Evolutionary conservation across 1,140 invertebrate species (phyloP), one percentile per base, ranked within the genome.

Genomic region (Melanaphis sacchari): DNA sequence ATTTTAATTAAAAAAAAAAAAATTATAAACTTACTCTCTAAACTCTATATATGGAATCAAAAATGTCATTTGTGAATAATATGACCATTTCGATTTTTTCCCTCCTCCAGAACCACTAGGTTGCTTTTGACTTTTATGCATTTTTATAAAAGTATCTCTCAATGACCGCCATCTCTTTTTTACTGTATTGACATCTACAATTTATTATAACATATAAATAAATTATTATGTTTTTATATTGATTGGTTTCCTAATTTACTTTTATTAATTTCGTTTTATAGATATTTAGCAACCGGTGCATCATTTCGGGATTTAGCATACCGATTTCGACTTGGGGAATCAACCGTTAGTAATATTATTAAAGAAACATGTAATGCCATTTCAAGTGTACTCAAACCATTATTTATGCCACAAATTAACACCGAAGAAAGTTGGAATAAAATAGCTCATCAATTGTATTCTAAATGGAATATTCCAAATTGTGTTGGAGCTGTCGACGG

Each of bases 401-500:
- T 82, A n/a, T 66, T 43, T 43, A 38, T 92, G 59, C 66, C 91
- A n/a, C n/a, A n/a, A n/a, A n/a, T n/a, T n/a, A n/a, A n/a, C n/a
- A n/a, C n/a, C n/a, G n/a, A n/a, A n/a, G n/a, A n/a, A n/a, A n/a
- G n/a, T n/a, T n/a, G n/a, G n/a, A n/a, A n/a, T n/a, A n/a, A n/a
- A n/a, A n/a, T n/a, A n/a, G n/a, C 94, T 90, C 91, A 94, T 40
- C 94, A 94, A 15, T 95, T 95, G 94, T n/a, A 94, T 59, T 93
- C 26, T 93, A 91, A 94, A 93, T 94, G 90, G 85, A 90, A 94
- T 66, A 95, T 95, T 94, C 95, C 94, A 18, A 94, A 94, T 92
- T 94, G 94, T 82, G 66, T 95, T 36, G 94, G 95, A 2, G 94
- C 95, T 11, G 94, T 96, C 21, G 95, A 96, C 94, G 95, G 95